Evolutionary conservation across 1,140 invertebrate genomes (phyloP).

Genomic region (Mylabris phalerata): DNA sequence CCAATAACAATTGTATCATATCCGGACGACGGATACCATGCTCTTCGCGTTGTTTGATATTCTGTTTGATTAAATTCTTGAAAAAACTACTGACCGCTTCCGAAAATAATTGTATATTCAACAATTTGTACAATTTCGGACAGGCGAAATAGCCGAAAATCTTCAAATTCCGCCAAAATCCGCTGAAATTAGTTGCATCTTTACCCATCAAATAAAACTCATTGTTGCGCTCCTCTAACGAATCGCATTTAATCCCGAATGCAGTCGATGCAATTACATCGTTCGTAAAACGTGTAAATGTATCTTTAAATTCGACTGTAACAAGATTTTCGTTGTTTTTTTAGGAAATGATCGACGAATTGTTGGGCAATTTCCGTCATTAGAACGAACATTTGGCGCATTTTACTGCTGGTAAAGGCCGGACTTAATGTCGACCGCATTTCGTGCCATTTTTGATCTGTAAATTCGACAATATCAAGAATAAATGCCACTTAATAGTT

Average conservation of each 20-base stretch:
- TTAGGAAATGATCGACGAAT: constrained; percentile 31
- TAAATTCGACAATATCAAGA: background rate
- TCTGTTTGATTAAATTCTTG: constrained; percentile 23
- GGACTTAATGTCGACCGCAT: constrained; percentile 39
- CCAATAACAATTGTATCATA: constrained; percentile 40
- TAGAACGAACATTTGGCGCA: constrained; percentile 39
- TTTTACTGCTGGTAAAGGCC: constrained; percentile 42
- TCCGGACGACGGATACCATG: no score
- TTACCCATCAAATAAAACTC: constrained; percentile 36
- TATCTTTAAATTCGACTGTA: constrained; percentile 29
- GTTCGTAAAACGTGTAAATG: constrained; percentile 29
- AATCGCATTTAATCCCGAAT: no score
- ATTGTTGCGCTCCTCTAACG: no score
- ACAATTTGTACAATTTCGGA: background rate
- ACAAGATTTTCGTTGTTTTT: constrained; percentile 15
- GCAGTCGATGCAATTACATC: no score
- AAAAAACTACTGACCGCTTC: background rate
- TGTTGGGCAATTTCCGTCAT: constrained; percentile 31
- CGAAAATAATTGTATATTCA: background rate
- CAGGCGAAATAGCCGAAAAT: background rate
- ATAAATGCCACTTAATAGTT: no score
- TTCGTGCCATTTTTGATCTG: constrained; percentile 40
- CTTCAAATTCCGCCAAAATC: background rate
- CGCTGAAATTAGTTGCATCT: background rate
- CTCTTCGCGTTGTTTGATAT: constrained; percentile 19